phyloP scores from a whole-genome alignment of 2,113 vertebrate genomes.

The Platichthys stellatus region DNA sequence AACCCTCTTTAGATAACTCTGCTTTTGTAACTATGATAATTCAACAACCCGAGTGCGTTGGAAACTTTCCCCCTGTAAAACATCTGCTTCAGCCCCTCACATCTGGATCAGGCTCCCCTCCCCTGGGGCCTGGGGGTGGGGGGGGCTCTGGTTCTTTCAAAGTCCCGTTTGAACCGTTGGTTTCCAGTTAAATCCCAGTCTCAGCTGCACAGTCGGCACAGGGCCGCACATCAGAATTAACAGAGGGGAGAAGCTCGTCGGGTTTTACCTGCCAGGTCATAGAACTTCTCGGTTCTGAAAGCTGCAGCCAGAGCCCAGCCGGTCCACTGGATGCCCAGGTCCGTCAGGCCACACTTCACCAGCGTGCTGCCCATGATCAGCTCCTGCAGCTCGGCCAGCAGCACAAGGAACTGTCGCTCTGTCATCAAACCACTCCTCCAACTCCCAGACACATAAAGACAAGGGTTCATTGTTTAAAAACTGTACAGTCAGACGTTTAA shows the following conservation, averaged over 20 bases:
- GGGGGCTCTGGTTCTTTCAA: no score
- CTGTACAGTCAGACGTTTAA: no score
- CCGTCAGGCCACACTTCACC: constrained; percentile 71
- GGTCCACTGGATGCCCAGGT: constrained; percentile 81
- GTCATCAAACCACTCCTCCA: constrained; percentile 49
- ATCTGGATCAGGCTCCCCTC: not conserved
- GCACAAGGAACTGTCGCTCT: not conserved
- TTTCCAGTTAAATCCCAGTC: no score
- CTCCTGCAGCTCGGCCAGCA: constrained; percentile 54
- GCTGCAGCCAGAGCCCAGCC: constrained; percentile 79
- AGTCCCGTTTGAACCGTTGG: no score
- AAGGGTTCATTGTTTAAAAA: constrained; percentile 5
- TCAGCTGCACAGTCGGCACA: not conserved
- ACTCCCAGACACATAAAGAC: not conserved
- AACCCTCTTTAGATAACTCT: constrained; percentile 51
- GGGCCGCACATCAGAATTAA: fast-evolving
- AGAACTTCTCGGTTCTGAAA: constrained; percentile 84
- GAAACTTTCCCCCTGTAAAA: not conserved
- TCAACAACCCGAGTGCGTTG: not conserved
- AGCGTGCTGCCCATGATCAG: constrained; percentile 70
- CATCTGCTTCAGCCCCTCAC: not conserved
- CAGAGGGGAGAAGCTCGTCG: no score
- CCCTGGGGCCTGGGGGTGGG: no score
- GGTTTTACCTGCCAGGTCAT: constrained; percentile 82
- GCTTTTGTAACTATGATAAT: constrained; percentile 52